A percentile compares a stretch with the other conserved stretches of the same genome.
Evolutionary conservation across 2,888 invertebrate species (phyloP).

Genomic region (Acanthosoma haemorrhoidale): DNA sequence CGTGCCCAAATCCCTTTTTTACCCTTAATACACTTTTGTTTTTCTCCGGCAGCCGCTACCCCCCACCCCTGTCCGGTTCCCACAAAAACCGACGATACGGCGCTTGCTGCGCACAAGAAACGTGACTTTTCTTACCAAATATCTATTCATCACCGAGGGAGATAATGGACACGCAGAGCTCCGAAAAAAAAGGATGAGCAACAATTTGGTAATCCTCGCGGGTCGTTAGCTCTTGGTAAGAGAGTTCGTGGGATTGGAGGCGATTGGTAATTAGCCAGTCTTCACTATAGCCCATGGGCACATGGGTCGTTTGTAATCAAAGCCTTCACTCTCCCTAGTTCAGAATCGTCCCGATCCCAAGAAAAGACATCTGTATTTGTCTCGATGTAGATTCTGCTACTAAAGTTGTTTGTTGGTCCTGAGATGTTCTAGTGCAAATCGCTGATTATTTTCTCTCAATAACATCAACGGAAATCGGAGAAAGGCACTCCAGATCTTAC

Average conservation of each 20-base stretch:
- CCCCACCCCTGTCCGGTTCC: neutral
- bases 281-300: too few species aligned
- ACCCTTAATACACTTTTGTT: conserved; percentile 26
- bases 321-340: too few species aligned
- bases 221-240: too few species aligned
- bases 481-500: too few species aligned
- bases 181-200: neutral
- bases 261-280: neutral
- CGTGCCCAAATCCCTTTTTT: conserved; percentile 26
- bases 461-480: too few species aligned
- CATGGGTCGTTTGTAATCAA: too few species aligned
- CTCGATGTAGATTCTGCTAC: too few species aligned
- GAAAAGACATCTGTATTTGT: too few species aligned
- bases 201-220: neutral
- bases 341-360: too few species aligned
- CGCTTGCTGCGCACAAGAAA: neutral
- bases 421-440: too few species aligned
- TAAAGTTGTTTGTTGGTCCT: too few species aligned
- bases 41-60: neutral
- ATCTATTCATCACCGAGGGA: conserved; percentile 23
- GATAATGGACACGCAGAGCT: conserved; percentile 18
- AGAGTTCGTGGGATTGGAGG: conserved; percentile 8
- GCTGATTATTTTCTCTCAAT: too few species aligned
- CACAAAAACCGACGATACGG: neutral
- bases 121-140: conserved; percentile 28